Evolutionary conservation across 2,797 vertebrate species (phyloP), one percentile per base, ranked within the genome.

Genomic region (Huso huso): DNA sequence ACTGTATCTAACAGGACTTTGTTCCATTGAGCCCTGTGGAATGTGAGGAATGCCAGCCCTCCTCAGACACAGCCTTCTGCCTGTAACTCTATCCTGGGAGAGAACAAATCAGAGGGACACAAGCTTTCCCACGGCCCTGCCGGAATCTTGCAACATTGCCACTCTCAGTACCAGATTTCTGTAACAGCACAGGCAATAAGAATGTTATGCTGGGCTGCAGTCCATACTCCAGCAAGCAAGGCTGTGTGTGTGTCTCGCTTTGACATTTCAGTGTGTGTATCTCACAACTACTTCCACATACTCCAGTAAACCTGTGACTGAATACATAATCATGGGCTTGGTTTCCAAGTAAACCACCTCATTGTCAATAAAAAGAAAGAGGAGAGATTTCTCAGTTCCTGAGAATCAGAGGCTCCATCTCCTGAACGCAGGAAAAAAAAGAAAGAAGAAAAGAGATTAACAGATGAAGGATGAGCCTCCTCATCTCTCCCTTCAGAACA

Each of bases 81-180:
- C 69, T 81, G 87, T 88, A 93, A 91, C 86, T 78, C 83, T 70
- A 90, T 72, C 83, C 81, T 75, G 78, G 72, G 50, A 61, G 81
- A 82, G 82, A 73, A 85, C 79, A 75, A 75, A 86, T 74, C 69
- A 78, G 76, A 75, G 69, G 69, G 63, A 78, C 63, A 68, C 73
- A 78, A 75, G 76, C 75, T 85, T 91, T 93, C 88, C 80, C 88
- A 88, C 77, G 88, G 89, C 84, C 85, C 78, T 80, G 70, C 75
- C 63, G 72, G 72, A 37, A 37, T 37, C 23, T 37, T 37, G 23
- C 23, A 37, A 37, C 23, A 37, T 37, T 37, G 23, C 23, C 23
- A 37, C 23, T 37, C 23, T 37, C 2, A 37, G 23, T 37, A 37
- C 23, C 23, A 37, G 2, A 37, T 37, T 37, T 37, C 23, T 37